Base-by-base conservation (phyloP, 2,113 vertebrate species). In the Scopus umbretta region DNA sequence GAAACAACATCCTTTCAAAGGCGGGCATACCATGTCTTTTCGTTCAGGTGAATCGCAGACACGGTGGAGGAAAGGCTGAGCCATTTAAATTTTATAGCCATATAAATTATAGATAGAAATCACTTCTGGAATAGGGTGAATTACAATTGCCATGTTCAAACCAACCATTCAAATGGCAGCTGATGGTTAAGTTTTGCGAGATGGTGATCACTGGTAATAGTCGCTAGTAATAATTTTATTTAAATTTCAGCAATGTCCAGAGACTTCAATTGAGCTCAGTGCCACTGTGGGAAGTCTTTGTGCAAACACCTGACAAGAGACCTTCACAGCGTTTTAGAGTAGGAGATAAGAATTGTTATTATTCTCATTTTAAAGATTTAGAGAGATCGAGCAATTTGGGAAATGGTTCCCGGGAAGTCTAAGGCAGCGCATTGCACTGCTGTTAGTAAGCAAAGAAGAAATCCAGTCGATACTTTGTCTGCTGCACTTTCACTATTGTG, bases 81-180 rank as follows among this genome's bases (percentile, higher is more conserved):
- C 45, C 50, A 76, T 91, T 96, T 88, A 70, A 70, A 66, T 96
- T 87, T 95, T 73, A 95, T 70, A 82, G 71, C 50, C 17, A 11
- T 86, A 47, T 96, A 90, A 88, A 92, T 96, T 91, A 86, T 70
- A 91, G 92, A 90, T 90, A 67, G 86, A 68, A 92, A 87, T 93
- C 55, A 21, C 85, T 96, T 80, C 52, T 88, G 84, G 80, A 96
- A 63, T 10, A 63, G 38, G 63, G 53, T 19, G 86, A 91, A 88
- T 95, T 88, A 38, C 81, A 90, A 59, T 80, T 86, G 87, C 62
- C 2, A 0, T 87, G 70, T 94, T 91, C 90, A 91, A 82, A 75
- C 65, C 0, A 0, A 61, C 53, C 76, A 16, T 92, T 94, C 8
- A 7, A 5, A 19, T 21, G 71, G 58, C 74, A 86, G 79, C 85